These are phyloP conservation scores for Tinea trinotella DNA, from an alignment of 2,888 invertebrate genomes.

Conservation along the genomic window DNA sequence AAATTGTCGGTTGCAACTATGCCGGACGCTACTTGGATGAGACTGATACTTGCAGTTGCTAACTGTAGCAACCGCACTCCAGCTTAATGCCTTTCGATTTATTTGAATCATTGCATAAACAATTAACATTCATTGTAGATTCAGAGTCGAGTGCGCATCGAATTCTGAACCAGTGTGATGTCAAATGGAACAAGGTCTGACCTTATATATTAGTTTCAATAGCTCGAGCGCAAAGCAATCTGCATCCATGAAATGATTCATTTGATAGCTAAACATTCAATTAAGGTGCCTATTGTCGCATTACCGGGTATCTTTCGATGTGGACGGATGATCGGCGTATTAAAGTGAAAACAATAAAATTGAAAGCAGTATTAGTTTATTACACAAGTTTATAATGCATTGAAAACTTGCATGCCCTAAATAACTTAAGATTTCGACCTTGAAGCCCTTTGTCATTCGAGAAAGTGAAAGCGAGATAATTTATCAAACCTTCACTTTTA, in stretches of 20 bases:
- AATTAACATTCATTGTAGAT: not conserved
- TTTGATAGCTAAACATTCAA: slow-evolving; percentile 4
- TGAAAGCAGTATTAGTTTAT: slow-evolving; percentile 11
- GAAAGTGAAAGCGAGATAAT: slow-evolving; percentile 54
- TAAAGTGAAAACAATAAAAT: slow-evolving; percentile 13
- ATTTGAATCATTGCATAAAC: not conserved
- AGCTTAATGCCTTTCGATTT: too few relatives aligned
- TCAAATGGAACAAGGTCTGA: slow-evolving; percentile 56
- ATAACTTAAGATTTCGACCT: slow-evolving; percentile 39
- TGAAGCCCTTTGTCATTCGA: slow-evolving; percentile 49
- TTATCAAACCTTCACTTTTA: slow-evolving; percentile 35
- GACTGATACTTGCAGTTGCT: too few relatives aligned
- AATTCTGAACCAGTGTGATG: slow-evolving; percentile 39
- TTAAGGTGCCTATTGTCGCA: not conserved
- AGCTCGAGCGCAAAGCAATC: slow-evolving; percentile 6
- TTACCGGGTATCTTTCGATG: not conserved
- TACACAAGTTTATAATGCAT: slow-evolving; percentile 10
- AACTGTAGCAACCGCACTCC: too few relatives aligned
- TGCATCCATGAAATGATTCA: slow-evolving; percentile 2
- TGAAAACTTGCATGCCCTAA: slow-evolving; percentile 27
- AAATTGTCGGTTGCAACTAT: too few relatives aligned
- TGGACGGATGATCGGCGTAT: slow-evolving; percentile 5
- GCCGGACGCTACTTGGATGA: too few relatives aligned
- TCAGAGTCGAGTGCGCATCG: slow-evolving; percentile 26
- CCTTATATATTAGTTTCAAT: slow-evolving; percentile 49